A percentile compares a stretch with the other conserved stretches of the same genome.
Conservation (phyloP, 2,113 vertebrate species). For the Psittacara wagleri region DNA sequence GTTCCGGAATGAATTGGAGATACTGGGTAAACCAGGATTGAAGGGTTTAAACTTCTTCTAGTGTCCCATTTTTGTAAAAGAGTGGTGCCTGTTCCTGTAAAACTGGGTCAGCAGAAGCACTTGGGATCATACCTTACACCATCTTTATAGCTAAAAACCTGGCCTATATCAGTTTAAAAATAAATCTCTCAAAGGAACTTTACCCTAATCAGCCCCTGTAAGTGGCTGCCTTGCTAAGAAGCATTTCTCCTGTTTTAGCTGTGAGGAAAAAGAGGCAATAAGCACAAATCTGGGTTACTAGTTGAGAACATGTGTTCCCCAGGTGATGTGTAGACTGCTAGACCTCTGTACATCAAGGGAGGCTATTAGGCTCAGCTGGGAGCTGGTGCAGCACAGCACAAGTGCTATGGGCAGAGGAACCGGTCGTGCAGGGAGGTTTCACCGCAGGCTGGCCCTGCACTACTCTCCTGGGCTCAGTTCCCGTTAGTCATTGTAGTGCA, state of each 20-base stretch:
- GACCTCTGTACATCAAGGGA: neutral
- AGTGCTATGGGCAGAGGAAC: neutral
- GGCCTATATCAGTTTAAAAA: constrained; percentile 34
- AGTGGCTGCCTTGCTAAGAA: neutral
- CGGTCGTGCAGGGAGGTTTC: neutral
- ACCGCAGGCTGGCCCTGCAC: neutral
- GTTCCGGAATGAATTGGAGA: neutral
- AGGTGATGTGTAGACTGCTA: neutral
- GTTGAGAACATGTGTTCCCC: neutral
- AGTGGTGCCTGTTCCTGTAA: neutral
- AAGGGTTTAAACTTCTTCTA: neutral
- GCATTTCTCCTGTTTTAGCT: constrained; percentile 1
- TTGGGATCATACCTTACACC: constrained; percentile 10
- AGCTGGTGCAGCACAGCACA: neutral
- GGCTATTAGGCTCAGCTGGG: neutral
- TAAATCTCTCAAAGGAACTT: constrained; percentile 21
- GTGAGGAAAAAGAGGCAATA: neutral
- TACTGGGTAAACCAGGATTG: neutral
- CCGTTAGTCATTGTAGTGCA: neutral
- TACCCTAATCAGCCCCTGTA: neutral
- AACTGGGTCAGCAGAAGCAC: constrained; percentile 29
- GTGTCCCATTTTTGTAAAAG: neutral
- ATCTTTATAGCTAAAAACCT: constrained; percentile 23
- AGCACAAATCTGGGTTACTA: neutral
- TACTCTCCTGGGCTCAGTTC: neutral